Conservation (phyloP, 1,140 invertebrate genomes). For the Drosophila aff. region DNA sequence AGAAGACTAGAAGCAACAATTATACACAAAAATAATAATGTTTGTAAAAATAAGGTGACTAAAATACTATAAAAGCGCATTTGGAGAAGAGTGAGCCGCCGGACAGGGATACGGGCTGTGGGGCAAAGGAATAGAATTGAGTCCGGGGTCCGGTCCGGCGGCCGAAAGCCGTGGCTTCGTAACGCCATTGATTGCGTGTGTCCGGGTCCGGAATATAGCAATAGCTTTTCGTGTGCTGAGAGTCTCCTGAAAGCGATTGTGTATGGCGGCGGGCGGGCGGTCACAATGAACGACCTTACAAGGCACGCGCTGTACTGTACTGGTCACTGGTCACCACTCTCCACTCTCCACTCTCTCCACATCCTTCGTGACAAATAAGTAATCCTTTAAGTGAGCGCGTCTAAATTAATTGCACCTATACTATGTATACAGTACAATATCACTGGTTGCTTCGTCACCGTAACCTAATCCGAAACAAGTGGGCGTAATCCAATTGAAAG, state of each 20-base stretch:
- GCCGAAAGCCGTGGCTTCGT: conserved; percentile 66
- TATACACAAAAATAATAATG: conserved; percentile 84
- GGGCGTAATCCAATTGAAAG: conserved; percentile 71
- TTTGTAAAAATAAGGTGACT: conserved; percentile 82
- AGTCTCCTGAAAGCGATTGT: conserved; percentile 80
- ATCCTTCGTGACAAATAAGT: conserved; percentile 60
- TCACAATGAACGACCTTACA: conserved; percentile 81
- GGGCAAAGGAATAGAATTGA: conserved; percentile 39
- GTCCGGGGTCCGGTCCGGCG: conserved; percentile 38
- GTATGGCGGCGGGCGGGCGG: conserved; percentile 41
- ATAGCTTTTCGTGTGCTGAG: conserved; percentile 45
- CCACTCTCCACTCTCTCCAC: conserved; percentile 11
- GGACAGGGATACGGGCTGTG: conserved; percentile 19
- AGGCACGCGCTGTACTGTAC: conserved; percentile 55
- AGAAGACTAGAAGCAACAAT: conserved; percentile 85
- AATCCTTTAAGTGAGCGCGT: conserved; percentile 80
- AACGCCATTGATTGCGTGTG: conserved; percentile 75
- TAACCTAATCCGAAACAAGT: conserved; percentile 82
- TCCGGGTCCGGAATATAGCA: conserved; percentile 39
- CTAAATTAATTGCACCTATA: conserved; percentile 85
- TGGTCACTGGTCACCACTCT: conserved; percentile 43
- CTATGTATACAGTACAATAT: conserved; percentile 85
- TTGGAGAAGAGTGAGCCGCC: conserved; percentile 70
- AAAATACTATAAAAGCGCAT: conserved; percentile 83
- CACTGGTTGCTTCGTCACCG: conserved; percentile 85